These are phyloP conservation scores for Cephus rjabovi DNA, from an alignment of 2,888 invertebrate species.

Conservation along the genomic window DNA sequence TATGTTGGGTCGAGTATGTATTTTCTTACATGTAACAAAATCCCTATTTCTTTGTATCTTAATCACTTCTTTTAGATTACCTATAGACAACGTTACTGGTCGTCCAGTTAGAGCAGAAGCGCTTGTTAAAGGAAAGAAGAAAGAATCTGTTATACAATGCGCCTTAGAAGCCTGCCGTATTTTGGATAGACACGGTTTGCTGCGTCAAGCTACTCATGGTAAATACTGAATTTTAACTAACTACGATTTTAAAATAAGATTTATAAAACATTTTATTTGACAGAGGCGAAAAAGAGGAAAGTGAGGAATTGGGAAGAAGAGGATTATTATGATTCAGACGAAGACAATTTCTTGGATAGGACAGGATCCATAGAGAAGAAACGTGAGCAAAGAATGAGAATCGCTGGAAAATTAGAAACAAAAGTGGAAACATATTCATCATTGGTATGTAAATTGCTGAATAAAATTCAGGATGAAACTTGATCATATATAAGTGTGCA, in stretches of 20 bases:
- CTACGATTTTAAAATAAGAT: constrained; percentile 4
- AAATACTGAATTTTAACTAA: constrained; percentile 36
- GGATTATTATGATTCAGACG: constrained; percentile 94
- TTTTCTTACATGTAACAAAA: constrained; percentile 8
- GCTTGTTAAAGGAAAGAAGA: constrained; percentile 90
- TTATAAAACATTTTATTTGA: constrained; percentile 27
- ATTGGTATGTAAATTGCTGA: constrained; percentile 68
- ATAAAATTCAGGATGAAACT: background rate
- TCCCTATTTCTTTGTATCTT: constrained; percentile 21
- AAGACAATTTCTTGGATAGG: constrained; percentile 94
- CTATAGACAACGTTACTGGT: constrained; percentile 83
- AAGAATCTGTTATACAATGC: constrained; percentile 92
- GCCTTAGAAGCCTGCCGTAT: constrained; percentile 95
- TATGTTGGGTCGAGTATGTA: constrained; percentile 77
- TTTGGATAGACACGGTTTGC: constrained; percentile 86
- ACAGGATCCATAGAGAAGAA: constrained; percentile 94
- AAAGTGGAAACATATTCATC: constrained; percentile 77
- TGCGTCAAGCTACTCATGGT: constrained; percentile 90
- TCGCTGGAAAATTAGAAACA: constrained; percentile 70
- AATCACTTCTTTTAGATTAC: constrained; percentile 72
- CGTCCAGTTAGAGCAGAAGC: constrained; percentile 86
- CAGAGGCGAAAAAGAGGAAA: constrained; percentile 86
- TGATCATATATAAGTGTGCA: background rate
- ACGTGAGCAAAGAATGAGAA: constrained; percentile 80
- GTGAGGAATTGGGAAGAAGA: constrained; percentile 85